Evolutionary conservation across 2,113 vertebrate species (phyloP).

Genomic region (Pithys albifrons): DNA sequence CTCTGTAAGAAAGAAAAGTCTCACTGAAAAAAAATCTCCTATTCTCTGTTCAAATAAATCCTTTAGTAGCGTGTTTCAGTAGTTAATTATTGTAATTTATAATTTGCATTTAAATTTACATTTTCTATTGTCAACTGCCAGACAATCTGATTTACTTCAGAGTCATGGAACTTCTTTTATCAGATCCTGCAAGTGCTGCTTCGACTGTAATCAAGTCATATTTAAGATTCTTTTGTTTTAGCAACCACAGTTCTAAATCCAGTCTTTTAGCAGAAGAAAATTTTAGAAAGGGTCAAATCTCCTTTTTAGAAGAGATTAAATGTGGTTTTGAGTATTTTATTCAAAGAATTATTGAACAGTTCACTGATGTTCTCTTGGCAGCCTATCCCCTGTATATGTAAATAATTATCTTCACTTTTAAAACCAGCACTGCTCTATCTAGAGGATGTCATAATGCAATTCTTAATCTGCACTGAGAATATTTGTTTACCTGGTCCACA

Average conservation of each 20-base stretch:
- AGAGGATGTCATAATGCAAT: not conserved
- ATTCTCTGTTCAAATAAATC: not conserved
- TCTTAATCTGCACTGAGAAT: slow-evolving; percentile 4
- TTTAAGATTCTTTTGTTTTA: not conserved
- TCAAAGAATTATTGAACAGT: not conserved
- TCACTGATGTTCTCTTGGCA: not conserved
- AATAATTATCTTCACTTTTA: not conserved
- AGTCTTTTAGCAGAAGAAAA: not conserved
- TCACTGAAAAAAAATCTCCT: not conserved
- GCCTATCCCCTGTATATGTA: not conserved
- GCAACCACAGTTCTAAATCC: not conserved
- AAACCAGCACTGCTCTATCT: not conserved
- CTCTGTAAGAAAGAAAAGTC: not conserved
- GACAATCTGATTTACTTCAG: not conserved
- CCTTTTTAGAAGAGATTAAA: not conserved
- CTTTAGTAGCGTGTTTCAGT: not conserved
- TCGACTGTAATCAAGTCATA: not conserved
- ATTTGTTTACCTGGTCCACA: not conserved
- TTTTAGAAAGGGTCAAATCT: not conserved
- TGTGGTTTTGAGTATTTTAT: not conserved
- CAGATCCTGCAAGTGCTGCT: not conserved
- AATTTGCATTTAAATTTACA: not conserved
- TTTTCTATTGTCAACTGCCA: not conserved
- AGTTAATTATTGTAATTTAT: not conserved
- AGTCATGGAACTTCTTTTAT: not conserved